These are phyloP conservation scores for Microchrysa polita DNA, from an alignment of 2,888 invertebrate genomes.

Conservation along the genomic window DNA sequence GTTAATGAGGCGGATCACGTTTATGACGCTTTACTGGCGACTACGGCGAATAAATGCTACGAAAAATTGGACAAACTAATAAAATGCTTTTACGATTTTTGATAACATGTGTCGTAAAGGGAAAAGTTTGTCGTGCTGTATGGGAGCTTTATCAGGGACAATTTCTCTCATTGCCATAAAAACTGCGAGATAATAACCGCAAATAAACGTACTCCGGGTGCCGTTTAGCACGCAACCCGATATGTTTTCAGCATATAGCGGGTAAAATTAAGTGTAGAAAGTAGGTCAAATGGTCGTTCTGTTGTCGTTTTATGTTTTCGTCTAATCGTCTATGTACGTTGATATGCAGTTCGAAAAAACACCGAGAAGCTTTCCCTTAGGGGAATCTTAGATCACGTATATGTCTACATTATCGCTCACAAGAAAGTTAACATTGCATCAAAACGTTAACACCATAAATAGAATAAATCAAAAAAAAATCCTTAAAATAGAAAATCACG, in stretches of 20 bases:
- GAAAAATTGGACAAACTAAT: constrained; percentile 16
- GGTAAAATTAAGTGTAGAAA: not conserved
- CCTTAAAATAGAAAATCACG: too few species aligned
- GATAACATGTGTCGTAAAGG: constrained; percentile 13
- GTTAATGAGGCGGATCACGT: not conserved
- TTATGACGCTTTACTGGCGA: not conserved
- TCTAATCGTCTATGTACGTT: too few species aligned
- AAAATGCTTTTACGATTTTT: constrained; percentile 12
- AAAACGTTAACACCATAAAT: too few species aligned
- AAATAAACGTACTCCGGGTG: not conserved
- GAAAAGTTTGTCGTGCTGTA: constrained; percentile 3
- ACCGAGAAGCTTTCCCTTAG: too few species aligned
- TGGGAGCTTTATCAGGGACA: constrained; percentile 3
- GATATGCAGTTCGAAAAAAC: too few species aligned
- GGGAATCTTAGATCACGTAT: too few species aligned
- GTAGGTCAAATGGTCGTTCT: not conserved
- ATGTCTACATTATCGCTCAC: too few species aligned
- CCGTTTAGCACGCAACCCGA: not conserved
- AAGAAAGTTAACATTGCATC: too few species aligned
- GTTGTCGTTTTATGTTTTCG: not conserved
- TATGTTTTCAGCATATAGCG: not conserved
- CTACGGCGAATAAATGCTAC: not conserved
- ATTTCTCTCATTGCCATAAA: not conserved
- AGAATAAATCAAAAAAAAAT: too few species aligned
- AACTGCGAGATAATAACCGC: not conserved